Evolutionary conservation across 2,113 vertebrate species (phyloP), one percentile per base, ranked within the genome.

Genomic region (Mirza zaza): DNA sequence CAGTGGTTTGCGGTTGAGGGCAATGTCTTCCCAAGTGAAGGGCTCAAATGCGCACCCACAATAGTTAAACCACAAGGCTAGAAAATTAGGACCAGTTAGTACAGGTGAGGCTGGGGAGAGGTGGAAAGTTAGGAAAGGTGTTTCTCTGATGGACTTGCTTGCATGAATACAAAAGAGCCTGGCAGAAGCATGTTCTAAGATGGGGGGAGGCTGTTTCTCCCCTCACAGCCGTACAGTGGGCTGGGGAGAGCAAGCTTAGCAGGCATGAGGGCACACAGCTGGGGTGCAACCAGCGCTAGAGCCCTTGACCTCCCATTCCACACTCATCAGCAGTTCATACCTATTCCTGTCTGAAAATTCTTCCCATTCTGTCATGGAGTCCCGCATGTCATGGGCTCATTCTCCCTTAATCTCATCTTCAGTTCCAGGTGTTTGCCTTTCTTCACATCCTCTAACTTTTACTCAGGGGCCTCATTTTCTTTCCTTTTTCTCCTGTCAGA

Each of bases 381-480:
- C 21, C 29, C 3, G 0, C 12, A 6, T 13, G n/a, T 27, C 4
- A 7, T 36, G 7, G 45, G 5, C 63, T 85, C 32, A 14, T 79
- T 61, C 76, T 70, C 42, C 52, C 14, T 12, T 61, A 48, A 27
- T 39, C 34, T 27, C 42, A 21, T 12, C 1, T 52, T 79, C 34
- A 15, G 52, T 65, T 34, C 27, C 15, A 39, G 17, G 23, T 61
- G 32, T n/a, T 25, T 65, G 6, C 70, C 55, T 52, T 63, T 71
- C 80, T 73, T 85, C 5, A 18, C 23, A 85, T 50, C 34, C 81
- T 61, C 3, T 42, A 18, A 34, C 45, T 65, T 92, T 52, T 85
- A 12, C 13, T 67, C 25, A 12, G 13, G 32, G 45, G 17, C 45
- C 25, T 92, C 36, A 32, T 55, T 55, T 52, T 23, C 25, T 15